Percentiles rank a stretch among this genome's conserved stretches.
phyloP scores from a whole-genome alignment of 1,140 invertebrate genomes.

The Bombus haemorrhoidalis region DNA sequence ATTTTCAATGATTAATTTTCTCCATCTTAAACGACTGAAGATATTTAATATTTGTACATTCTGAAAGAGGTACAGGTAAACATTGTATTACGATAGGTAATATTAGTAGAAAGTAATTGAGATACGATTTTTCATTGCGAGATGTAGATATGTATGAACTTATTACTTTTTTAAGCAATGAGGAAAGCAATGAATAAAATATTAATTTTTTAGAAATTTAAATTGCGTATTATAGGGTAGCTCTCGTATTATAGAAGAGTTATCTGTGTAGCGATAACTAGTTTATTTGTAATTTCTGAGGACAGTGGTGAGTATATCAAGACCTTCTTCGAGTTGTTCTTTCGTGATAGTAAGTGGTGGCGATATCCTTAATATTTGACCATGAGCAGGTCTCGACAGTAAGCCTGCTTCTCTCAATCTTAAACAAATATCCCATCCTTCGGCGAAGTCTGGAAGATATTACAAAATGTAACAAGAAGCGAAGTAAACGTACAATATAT shows the following conservation, averaged over 20 bases:
- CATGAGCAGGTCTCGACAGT: slow-evolving; percentile 90
- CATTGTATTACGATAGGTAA: too few species aligned
- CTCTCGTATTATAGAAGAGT: neutral
- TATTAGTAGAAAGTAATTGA: neutral
- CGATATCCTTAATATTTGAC: slow-evolving; percentile 89
- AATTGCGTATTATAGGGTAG: too few species aligned
- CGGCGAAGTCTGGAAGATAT: slow-evolving; percentile 84
- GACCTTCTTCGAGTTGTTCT: slow-evolving; percentile 85
- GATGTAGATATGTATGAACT: neutral
- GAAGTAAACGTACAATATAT: neutral
- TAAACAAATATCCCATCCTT: slow-evolving; percentile 88
- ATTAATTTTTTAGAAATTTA: too few species aligned
- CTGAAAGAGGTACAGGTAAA: neutral
- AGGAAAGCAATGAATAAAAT: too few species aligned
- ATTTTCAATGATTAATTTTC: neutral
- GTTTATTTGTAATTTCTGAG: slow-evolving; percentile 47
- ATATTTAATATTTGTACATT: neutral
- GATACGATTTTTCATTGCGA: neutral
- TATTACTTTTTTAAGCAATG: neutral
- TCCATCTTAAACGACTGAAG: neutral
- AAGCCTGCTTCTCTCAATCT: slow-evolving; percentile 87
- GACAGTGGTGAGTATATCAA: slow-evolving; percentile 81
- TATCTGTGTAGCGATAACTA: neutral
- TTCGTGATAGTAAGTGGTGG: slow-evolving; percentile 88
- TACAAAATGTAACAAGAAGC: neutral